Base-by-base conservation (phyloP, 2,797 vertebrate genomes). In the Saxicola maurus region DNA sequence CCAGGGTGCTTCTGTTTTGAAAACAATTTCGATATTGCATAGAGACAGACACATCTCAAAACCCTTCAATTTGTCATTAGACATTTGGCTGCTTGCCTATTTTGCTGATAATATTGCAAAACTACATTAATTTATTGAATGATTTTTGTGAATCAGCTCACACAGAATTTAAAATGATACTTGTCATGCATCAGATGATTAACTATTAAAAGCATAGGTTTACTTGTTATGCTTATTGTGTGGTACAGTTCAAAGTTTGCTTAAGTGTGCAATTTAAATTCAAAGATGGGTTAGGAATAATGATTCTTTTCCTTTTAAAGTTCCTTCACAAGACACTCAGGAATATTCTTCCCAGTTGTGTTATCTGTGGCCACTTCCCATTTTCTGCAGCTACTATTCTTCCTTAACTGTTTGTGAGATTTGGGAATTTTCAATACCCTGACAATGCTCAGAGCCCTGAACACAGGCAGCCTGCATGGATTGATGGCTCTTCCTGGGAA, bases 51-150 rank as follows among this genome's bases (percentile, higher is more conserved):
- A 93, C 92, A 96, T 97, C 95, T 97, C 95, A 91, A 96, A 97
- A 93, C 93, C 93, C 97, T 96, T 94, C 96, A 97, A 94, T 96
- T 96, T 95, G 94, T 96, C 96, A 96, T 96, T 97, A 97, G 96
- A 96, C 92, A 74, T 95, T 97, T 97, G 97, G 97, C 96, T 94
- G 96, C 95, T 93, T 97, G 97, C 96, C 97, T 95, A 49, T 94
- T 96, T 96, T 95, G 82, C 95, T 96, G 96, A 95, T 97, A 97
- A 97, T 97, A 96, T 97, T 96, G 91, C 92, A 96, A 96, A 96
- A 95, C 95, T 94, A 96, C 94, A 95, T 96, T 96, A 96, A 96
- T 96, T 97, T 96, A 91, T 95, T 96, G 95, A 96, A 96, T 94
- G 93, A 97, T 95, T 96, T 96, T 95, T 96, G 93, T 97, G 96